Base-by-base conservation (phyloP, 2,797 vertebrate species). In the Phrynocephalus forsythii region DNA sequence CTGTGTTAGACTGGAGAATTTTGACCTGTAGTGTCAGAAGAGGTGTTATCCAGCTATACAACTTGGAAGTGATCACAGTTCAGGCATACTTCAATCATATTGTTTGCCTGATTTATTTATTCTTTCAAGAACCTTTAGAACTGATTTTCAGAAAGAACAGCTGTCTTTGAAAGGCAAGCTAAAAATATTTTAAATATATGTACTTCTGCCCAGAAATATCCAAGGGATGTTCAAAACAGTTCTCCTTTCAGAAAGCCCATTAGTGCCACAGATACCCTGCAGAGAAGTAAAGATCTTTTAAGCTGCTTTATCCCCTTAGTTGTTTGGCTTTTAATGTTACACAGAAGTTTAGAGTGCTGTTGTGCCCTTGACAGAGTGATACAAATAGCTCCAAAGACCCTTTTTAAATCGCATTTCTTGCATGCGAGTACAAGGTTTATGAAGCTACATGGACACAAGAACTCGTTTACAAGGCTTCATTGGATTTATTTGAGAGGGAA, bases 391-490 rank as follows among this genome's bases (percentile, higher is more conserved):
- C 60, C 3, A 4, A 72, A 73, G 77, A 18, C 33, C 60, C 20
- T 84, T 84, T 33, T 68, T 79, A 79, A 79, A 84, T 66, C 67
- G 38, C 63, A 2, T n/a, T 80, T 33, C 56, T 30, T 79, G 69
- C 16, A n/a, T 66, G 44, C 7, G 75, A 88, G 33, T 26, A n/a
- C 20, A 73, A 68, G 68, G 33, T 80, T 50, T 88, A 88, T 84
- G 73, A 11, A 84, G 82, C 50, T 63, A 63, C 82, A 73, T 63
- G 38, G 38, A 38, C 60, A 88, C 38, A 73, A 73, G 68, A 78
- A 60, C 82, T 79, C 79, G 82, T 84, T 88, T 84, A 88, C 52
- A 79, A 50, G 66, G 67, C 13, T 84, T 84, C 71, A 83, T 63
- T 10, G 11, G 75, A 48, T 87, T 82, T 82, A 28, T 68, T 50